Evolutionary conservation across 2,888 invertebrate species (phyloP), one percentile per base, ranked within the genome.

Genomic region (Drosophila percnosoma): DNA sequence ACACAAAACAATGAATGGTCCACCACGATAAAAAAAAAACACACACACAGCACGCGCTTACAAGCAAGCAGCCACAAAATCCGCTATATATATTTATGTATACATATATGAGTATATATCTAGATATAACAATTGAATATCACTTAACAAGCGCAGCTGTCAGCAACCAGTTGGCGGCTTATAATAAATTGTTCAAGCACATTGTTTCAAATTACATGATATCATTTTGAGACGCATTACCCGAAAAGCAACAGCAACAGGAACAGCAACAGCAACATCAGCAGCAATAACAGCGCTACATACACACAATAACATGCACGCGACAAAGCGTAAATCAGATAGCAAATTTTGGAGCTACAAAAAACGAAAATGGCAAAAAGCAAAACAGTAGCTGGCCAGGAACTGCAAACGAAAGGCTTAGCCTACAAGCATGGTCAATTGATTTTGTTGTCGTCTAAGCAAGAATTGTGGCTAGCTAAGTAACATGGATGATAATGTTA

Each of bases 181-280:
- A 80, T 87, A 85, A 89, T 85, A 85, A 89, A 85, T 85, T 82
- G 89, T 77, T 83, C 48, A 76, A 58, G 59, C 80, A 71, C 81
- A 85, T 87, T 89, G 90, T 89, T 81, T 87, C 86, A 81, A 87
- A 87, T 89, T 87, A 87, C 88, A 87, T 73, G 88, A 72, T 72
- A 78, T 80, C 70, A 64, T 66, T 62, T 38, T 38, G 57, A 51
- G 60, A 74, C 74, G 54, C 74, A 74, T 73, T 58, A 62, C 73
- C 45, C 53, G 38, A 62, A 71, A 42, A 34, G 49, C 72, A 58
- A 13, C 59, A 27, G n/a, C 48, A 57, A 51, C 21, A 66, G 24
- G 7, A 52, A 49, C 34, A 45, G 45, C 49, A 53, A n/a, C 29
- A 53, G 18, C 49, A 53, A n/a, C 34, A 58, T 7, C 53, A 65